These are phyloP conservation scores for Orchestia grillus DNA, from an alignment of 1,140 invertebrate genomes.

Conservation along the genomic window DNA sequence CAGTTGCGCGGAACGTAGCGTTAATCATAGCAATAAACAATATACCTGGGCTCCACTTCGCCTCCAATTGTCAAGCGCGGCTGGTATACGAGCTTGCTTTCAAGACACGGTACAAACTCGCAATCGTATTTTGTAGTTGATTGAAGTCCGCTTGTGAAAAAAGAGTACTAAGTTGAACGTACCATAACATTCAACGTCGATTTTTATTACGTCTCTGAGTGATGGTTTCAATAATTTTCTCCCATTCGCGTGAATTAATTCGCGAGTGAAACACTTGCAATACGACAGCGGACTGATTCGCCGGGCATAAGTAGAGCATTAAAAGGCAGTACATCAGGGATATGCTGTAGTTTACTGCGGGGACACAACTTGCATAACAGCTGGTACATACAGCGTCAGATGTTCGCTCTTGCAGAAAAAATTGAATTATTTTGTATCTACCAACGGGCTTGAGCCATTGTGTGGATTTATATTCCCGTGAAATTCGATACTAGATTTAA, in stretches of 20 bases:
- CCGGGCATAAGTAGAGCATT: not conserved
- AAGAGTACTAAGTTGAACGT: not conserved
- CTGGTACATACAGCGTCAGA: too few relatives aligned
- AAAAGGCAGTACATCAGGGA: not conserved
- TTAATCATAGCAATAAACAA: not conserved
- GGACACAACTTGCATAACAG: too few relatives aligned
- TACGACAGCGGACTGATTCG: not conserved
- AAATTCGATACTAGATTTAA: too few relatives aligned
- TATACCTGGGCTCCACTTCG: not conserved
- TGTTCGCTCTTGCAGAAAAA: too few relatives aligned
- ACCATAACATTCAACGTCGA: not conserved
- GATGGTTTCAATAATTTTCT: not conserved
- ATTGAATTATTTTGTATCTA: too few relatives aligned
- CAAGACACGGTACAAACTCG: not conserved
- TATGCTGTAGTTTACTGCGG: not conserved
- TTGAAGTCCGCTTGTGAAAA: not conserved
- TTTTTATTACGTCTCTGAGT: not conserved
- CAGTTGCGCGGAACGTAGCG: not conserved
- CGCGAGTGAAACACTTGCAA: not conserved
- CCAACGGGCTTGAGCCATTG: too few relatives aligned
- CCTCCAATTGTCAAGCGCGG: not conserved
- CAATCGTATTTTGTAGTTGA: not conserved
- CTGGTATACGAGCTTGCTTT: not conserved
- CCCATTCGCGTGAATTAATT: not conserved
- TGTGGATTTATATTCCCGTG: too few relatives aligned